Conservation (phyloP, 2,888 invertebrate species). For the Achlya flavicornis region DNA sequence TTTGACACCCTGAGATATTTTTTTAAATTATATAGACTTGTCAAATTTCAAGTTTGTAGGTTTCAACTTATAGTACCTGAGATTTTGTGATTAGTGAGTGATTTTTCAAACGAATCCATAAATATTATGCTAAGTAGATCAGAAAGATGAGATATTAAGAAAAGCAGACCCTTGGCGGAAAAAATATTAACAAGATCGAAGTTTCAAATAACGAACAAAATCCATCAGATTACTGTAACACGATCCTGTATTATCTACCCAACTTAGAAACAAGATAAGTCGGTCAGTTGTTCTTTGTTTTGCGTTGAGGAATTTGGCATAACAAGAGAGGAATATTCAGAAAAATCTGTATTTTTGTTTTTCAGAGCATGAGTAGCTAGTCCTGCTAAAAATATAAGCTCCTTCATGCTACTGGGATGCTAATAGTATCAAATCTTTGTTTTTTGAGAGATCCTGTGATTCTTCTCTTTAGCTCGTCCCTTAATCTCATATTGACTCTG, state of each 20-base stretch:
- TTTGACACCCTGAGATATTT: too few relatives aligned
- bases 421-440: too few relatives aligned
- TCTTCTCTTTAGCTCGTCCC: too few relatives aligned
- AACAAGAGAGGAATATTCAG: not conserved
- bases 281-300: slow-evolving; percentile 5
- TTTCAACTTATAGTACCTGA: not conserved
- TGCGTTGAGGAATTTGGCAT: not conserved
- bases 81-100: too few relatives aligned
- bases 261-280: not conserved
- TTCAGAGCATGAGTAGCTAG: not conserved
- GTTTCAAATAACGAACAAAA: not conserved
- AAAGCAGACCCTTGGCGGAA: not conserved
- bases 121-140: not conserved
- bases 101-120: not conserved
- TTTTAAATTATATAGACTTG: too few relatives aligned
- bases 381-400: not conserved
- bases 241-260: not conserved
- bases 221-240: slow-evolving; percentile 3
- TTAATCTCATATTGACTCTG: too few relatives aligned
- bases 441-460: too few relatives aligned
- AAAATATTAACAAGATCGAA: not conserved
- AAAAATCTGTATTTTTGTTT: not conserved
- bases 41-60: too few relatives aligned
- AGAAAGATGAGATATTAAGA: not conserved
- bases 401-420: too few relatives aligned